Percentiles rank a stretch among this genome's conserved stretches.
phyloP scores from a whole-genome alignment of 2,888 invertebrate species.

The Ischnus inquisitorius region DNA sequence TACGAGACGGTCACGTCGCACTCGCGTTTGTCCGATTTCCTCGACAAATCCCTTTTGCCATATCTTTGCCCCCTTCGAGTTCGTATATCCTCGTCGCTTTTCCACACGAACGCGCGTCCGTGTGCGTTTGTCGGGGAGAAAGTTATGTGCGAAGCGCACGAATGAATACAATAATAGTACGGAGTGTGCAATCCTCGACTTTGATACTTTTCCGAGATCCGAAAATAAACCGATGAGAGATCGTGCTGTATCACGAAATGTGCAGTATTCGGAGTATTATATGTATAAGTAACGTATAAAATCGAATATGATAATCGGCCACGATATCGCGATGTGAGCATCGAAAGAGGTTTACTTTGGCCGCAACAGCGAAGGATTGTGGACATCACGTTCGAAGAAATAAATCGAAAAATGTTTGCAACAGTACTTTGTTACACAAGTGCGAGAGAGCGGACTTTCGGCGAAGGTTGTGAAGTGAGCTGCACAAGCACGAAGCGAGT shows the following conservation, averaged over 20 bases:
- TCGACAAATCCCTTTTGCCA: slow-evolving; percentile 33
- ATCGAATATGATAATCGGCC: slow-evolving; percentile 3
- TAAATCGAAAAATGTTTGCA: neutral
- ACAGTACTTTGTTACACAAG: too few species aligned
- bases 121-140: neutral
- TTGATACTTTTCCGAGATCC: neutral
- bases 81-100: neutral
- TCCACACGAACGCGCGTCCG: neutral
- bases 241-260: neutral
- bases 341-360: neutral
- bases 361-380: neutral
- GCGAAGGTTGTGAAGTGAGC: too few species aligned
- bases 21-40: slow-evolving; percentile 27
- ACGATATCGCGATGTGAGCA: neutral
- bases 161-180: neutral
- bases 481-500: too few species aligned
- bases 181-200: neutral
- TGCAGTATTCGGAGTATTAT: neutral
- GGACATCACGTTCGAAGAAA: neutral
- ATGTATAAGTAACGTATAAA: neutral
- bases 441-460: too few species aligned
- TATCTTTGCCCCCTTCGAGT: neutral
- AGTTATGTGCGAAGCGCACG: neutral
- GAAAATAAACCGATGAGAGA: neutral
- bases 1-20: slow-evolving; percentile 6